Conservation (phyloP, 2,888 invertebrate species). For the Xestobium rufovillosum region DNA sequence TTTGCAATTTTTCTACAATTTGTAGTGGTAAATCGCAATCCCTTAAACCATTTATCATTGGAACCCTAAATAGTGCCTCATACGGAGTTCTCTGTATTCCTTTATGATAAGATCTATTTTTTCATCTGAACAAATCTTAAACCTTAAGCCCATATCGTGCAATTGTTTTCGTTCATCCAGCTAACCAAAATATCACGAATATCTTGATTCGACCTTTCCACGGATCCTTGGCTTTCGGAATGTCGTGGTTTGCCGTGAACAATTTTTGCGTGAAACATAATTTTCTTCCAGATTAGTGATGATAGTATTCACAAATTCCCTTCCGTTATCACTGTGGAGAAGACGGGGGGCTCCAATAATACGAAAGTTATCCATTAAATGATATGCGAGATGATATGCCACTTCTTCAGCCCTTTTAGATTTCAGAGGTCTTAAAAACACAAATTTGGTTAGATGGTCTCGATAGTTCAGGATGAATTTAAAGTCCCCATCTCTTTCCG, state of each 20-base stretch:
- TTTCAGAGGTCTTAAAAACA: no score
- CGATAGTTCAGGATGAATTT: no score
- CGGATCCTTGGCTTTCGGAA: conserved; percentile 15
- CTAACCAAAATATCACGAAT: no score
- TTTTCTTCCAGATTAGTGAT: conserved; percentile 17
- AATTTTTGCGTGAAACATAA: conserved; percentile 19
- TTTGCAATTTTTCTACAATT: conserved; percentile 7
- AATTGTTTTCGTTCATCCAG: no score
- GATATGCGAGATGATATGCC: no score
- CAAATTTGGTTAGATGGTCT: no score
- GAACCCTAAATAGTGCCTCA: conserved; percentile 10
- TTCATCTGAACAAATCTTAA: conserved; percentile 9
- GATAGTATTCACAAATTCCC: conserved; percentile 16
- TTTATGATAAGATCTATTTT: conserved; percentile 10
- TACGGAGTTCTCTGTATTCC: conserved; percentile 8
- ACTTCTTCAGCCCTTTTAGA: no score
- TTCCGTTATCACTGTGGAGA: conserved; percentile 11
- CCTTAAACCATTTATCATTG: no score
- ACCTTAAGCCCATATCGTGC: background rate
- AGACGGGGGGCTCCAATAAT: conserved; percentile 5
- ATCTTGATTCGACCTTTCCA: conserved; percentile 19
- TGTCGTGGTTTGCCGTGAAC: conserved; percentile 18
- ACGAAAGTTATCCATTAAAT: conserved; percentile 2
- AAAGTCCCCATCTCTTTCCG: no score
- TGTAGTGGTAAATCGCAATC: conserved; percentile 4